Conservation (phyloP, 2,888 invertebrate genomes). For the Phlogophora meticulosa region DNA sequence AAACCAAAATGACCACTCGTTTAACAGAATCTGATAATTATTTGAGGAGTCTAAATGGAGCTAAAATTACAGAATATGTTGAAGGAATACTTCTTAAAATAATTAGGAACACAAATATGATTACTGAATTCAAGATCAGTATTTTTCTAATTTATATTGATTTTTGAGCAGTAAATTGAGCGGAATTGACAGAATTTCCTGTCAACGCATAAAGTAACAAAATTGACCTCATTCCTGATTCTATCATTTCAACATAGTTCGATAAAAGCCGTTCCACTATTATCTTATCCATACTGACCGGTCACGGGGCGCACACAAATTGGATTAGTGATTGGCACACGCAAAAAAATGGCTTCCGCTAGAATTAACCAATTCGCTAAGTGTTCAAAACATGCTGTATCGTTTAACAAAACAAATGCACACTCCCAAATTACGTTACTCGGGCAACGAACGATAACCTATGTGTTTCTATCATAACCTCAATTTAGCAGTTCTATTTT, state of each 20-base stretch:
- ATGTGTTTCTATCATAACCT: conserved; percentile 49
- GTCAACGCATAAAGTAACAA: conserved; percentile 12
- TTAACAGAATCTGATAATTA: conserved; percentile 39
- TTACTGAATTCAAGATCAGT: no score
- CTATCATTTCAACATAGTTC: conserved; percentile 23
- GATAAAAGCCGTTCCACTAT: conserved; percentile 58
- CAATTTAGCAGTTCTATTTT: conserved; percentile 55
- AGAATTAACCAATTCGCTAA: conserved; percentile 49
- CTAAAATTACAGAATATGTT: background rate
- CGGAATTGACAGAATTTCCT: background rate
- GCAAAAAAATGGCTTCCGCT: conserved; percentile 68
- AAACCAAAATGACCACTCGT: conserved; percentile 36
- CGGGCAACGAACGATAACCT: conserved; percentile 55
- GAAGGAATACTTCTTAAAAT: background rate
- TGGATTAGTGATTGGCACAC: conserved; percentile 69
- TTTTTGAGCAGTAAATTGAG: conserved; percentile 1
- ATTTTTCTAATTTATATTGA: background rate
- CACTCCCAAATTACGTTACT: conserved; percentile 54
- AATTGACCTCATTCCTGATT: conserved; percentile 33
- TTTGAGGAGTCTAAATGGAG: conserved; percentile 7
- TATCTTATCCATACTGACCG: conserved; percentile 66
- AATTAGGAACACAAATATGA: no score
- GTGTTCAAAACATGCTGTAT: conserved; percentile 56
- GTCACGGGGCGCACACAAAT: conserved; percentile 72
- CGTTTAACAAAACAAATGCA: conserved; percentile 69